A percentile compares a stretch with the other conserved stretches of the same genome.
phyloP scores from a whole-genome alignment of 2,113 vertebrate genomes.

The Pantherophis guttatus region DNA sequence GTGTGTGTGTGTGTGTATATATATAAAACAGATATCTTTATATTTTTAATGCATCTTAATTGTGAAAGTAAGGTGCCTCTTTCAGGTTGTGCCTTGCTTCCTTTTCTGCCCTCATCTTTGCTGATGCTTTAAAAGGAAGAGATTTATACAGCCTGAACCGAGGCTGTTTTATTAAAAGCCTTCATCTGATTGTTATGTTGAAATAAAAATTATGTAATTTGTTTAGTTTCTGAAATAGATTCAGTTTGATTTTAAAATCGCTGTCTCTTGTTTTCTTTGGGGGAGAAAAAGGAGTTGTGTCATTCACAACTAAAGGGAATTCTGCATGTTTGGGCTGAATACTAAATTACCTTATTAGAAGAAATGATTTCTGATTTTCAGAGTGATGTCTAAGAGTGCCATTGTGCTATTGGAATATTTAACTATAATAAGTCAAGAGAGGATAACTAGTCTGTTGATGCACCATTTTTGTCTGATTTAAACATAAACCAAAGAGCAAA shows the following conservation, averaged over 20 bases:
- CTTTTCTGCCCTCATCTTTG: constrained; percentile 56
- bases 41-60: constrained; percentile 68
- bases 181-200: constrained; percentile 20
- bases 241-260: constrained; percentile 29
- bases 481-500: not conserved
- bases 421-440: not conserved
- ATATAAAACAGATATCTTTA: constrained; percentile 27
- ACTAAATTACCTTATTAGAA: not conserved
- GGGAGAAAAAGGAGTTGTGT: not conserved
- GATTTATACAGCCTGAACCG: constrained; percentile 40
- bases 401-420: not conserved
- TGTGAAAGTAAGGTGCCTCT: not conserved
- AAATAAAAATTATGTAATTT: not conserved
- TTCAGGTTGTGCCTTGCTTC: constrained; percentile 46
- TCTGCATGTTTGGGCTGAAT: not conserved
- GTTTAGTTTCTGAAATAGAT: constrained; percentile 51
- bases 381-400: not conserved
- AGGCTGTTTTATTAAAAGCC: constrained; percentile 56
- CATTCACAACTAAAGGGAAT: not conserved
- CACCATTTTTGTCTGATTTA: not conserved
- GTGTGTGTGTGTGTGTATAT: not conserved
- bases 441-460: not conserved
- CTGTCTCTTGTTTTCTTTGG: not conserved
- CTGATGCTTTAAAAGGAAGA: constrained; percentile 57
- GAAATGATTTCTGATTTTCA: not conserved